A percentile compares a stretch with the other conserved stretches of the same genome.
phyloP scores from a whole-genome alignment of 2,888 invertebrate genomes.

The Oscheius sp. region DNA sequence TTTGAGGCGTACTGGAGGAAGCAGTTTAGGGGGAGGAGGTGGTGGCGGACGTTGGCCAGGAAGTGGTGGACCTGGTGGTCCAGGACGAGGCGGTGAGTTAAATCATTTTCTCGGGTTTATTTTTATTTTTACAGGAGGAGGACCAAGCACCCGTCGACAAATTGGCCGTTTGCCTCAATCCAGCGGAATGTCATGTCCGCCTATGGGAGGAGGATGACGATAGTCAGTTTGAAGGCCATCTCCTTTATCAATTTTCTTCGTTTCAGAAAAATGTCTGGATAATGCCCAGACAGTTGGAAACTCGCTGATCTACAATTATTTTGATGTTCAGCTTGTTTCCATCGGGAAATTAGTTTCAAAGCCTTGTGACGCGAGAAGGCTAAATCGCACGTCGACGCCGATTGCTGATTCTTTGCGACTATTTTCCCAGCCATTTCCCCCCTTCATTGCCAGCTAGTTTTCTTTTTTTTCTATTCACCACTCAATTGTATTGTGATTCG shows the following conservation, averaged over 20 bases:
- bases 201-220: slow-evolving; percentile 39
- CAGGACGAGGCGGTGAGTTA: slow-evolving; percentile 30
- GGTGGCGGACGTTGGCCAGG: slow-evolving; percentile 37
- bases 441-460: neutral
- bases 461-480: neutral
- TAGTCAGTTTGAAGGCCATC: slow-evolving; percentile 18
- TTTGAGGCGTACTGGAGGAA: slow-evolving; percentile 31
- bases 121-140: neutral
- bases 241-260: neutral
- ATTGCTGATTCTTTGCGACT: slow-evolving; percentile 21
- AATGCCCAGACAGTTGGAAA: slow-evolving; percentile 33
- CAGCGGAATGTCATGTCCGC: slow-evolving; percentile 38
- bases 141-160: slow-evolving; percentile 23
- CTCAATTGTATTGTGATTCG: too few relatives aligned
- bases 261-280: slow-evolving; percentile 41
- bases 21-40: slow-evolving; percentile 21
- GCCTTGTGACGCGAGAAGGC: slow-evolving; percentile 38
- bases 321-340: neutral
- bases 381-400: slow-evolving; percentile 35
- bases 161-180: slow-evolving; percentile 31
- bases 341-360: neutral
- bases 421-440: slow-evolving; percentile 1
- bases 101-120: neutral
- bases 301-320: neutral
- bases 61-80: slow-evolving; percentile 40